phyloP scores from a whole-genome alignment of 2,888 invertebrate species.

The Lasius platythorax region DNA sequence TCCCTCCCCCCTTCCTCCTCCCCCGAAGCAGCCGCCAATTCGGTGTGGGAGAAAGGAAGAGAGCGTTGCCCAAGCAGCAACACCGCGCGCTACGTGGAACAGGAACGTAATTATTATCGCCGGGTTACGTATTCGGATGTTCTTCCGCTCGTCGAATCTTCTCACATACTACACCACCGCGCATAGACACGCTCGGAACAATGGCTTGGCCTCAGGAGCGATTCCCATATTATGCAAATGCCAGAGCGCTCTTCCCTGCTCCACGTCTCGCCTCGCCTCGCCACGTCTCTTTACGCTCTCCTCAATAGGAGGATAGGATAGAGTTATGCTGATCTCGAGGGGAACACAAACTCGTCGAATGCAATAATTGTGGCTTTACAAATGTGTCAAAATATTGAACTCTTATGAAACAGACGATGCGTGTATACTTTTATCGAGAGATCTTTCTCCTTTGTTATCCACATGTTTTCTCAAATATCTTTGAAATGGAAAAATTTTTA shows the following conservation, averaged over 20 bases:
- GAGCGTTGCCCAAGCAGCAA: constrained; percentile 50
- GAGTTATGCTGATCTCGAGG: constrained; percentile 43
- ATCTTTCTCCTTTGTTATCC: not conserved
- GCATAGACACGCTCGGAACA: constrained; percentile 77
- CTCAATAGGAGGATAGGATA: constrained; percentile 46
- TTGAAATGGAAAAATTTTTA: not conserved
- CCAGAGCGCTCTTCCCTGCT: constrained; percentile 61
- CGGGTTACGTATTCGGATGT: constrained; percentile 83
- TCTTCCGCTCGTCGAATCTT: constrained; percentile 81
- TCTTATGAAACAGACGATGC: not conserved
- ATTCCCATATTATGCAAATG: constrained; percentile 81
- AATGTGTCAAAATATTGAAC: constrained; percentile 5
- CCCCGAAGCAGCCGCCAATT: constrained; percentile 6
- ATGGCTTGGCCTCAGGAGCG: constrained; percentile 75
- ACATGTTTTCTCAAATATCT: not conserved
- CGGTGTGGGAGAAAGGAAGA: constrained; percentile 56
- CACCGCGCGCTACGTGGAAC: constrained; percentile 61
- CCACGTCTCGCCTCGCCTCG: not conserved
- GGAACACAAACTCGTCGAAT: constrained; percentile 19
- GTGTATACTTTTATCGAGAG: not conserved
- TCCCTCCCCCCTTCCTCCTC: not conserved
- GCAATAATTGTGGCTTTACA: constrained; percentile 34
- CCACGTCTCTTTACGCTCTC: not conserved
- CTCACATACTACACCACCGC: constrained; percentile 79
- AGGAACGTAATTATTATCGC: constrained; percentile 80